Evolutionary conservation across 2,797 vertebrate genomes (phyloP).

Genomic region (Amblyraja radiata): DNA sequence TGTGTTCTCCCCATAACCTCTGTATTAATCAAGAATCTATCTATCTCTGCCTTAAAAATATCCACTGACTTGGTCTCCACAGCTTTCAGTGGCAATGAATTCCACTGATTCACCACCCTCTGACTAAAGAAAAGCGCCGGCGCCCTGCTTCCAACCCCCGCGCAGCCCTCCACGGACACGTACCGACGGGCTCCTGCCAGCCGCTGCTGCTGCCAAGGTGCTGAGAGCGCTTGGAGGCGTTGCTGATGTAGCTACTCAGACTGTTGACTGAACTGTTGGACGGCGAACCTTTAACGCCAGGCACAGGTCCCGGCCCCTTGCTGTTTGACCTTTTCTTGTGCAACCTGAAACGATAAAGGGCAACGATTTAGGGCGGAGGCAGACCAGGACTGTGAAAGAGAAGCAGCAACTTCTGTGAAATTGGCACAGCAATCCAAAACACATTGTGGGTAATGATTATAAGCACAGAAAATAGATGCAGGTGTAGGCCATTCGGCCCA

Average conservation of each 20-base stretch:
- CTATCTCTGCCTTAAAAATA: too few relatives aligned
- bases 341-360: neutral
- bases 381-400: neutral
- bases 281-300: neutral
- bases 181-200: constrained; percentile 5
- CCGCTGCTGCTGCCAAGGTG: neutral
- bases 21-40: too few relatives aligned
- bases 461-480: too few relatives aligned
- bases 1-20: too few relatives aligned
- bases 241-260: too few relatives aligned
- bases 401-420: neutral
- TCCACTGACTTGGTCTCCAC: too few relatives aligned
- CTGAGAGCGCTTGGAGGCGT: neutral
- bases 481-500: too few relatives aligned
- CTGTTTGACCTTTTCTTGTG: neutral
- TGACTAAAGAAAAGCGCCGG: too few relatives aligned
- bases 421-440: neutral
- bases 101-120: too few relatives aligned
- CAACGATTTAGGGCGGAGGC: too few relatives aligned
- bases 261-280: constrained; percentile 29
- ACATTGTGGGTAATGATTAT: neutral
- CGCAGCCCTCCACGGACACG: neutral
- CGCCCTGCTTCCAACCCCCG: too few relatives aligned
- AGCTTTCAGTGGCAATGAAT: too few relatives aligned
- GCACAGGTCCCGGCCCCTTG: neutral